Base-by-base conservation (phyloP, 2,797 vertebrate genomes). In the Falco naumanni region DNA sequence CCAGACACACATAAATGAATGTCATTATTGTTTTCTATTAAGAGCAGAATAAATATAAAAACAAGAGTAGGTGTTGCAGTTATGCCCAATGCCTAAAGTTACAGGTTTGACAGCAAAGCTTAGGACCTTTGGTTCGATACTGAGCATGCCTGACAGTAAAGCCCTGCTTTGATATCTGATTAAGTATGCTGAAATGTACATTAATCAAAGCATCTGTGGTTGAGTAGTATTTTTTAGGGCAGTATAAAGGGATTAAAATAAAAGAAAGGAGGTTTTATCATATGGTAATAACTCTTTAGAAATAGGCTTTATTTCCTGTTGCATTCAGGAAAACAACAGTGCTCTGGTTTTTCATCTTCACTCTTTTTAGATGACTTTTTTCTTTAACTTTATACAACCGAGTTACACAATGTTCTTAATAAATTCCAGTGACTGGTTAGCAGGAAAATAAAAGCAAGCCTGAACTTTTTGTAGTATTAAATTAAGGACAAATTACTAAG, bases 151-250 rank as follows among this genome's bases (percentile, higher is more conserved):
- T 97, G 88, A 85, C 65, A 90, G 76, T 84, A 82, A 84, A 85
- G 59, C 41, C 90, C 71, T 68, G 33, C 87, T 96, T 98, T 97
- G 94, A 97, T 96, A 97, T 97, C 97, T 91, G 80, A 95, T 91
- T 79, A 86, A 95, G 81, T 93, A 92, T 91, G 45, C 64, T 80
- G 89, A 91, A 93, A 96, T 95, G 53, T 88, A 91, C 50, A 90
- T 74, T 94, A 89, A 78, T 94, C 95, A 88, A 57, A 87, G 77
- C 78, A 89, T 63, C 64, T 70, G n/a, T 72, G 59, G 6, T 45
- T 70, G 65, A 92, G 54, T 47, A 69, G 20, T 21, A 11, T 9
- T 24, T 93, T 90, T 84, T 70, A 72, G 64, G 34, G 14, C 22
- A 53, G 4, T 64, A 17, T 63, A 63, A 53, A 65, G n/a, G 14